Evolutionary conservation across 1,140 invertebrate genomes (phyloP).

Genomic region (Drosophila arizonae): DNA sequence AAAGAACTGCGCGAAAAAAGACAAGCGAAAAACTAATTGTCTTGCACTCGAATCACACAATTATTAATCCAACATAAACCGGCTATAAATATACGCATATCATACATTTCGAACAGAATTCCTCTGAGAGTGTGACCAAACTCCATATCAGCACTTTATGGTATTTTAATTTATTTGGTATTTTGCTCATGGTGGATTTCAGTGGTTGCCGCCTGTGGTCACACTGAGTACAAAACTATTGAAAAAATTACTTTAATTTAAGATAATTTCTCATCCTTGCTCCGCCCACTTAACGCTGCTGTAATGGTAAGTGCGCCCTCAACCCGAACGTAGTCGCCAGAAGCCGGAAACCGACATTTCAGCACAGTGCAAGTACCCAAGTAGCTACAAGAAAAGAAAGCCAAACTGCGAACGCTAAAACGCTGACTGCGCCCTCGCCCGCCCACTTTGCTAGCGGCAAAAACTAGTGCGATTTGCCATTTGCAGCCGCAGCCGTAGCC

Average conservation of each 20-base stretch:
- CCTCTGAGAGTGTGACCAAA: conserved; percentile 8
- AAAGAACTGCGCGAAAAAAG: conserved; percentile 34
- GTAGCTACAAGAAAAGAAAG: conserved; percentile 17
- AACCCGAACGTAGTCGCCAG: conserved; percentile 32
- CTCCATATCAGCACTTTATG: neutral
- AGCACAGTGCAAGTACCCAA: conserved; percentile 20
- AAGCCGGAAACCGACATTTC: conserved; percentile 44
- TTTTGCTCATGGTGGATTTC: neutral
- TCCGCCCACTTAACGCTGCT: conserved; percentile 42
- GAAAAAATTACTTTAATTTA: conserved; percentile 48
- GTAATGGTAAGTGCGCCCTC: conserved; percentile 65
- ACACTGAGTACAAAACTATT: conserved; percentile 46
- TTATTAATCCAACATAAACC: neutral
- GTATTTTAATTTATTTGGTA: conserved; percentile 6
- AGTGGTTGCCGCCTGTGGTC: conserved; percentile 1
- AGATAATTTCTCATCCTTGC: conserved; percentile 46
- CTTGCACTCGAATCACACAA: neutral
- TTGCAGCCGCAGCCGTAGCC: conserved; percentile 19
- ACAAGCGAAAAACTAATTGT: neutral
- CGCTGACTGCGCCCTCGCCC: conserved; percentile 59
- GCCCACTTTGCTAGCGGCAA: conserved; percentile 53
- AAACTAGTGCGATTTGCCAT: conserved; percentile 24
- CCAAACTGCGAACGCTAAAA: conserved; percentile 48
- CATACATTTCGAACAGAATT: neutral
- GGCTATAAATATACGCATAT: neutral